A percentile compares a stretch with the other conserved stretches of the same genome.
Conservation (phyloP, 2,797 vertebrate species). For the Microchirus variegatus region DNA sequence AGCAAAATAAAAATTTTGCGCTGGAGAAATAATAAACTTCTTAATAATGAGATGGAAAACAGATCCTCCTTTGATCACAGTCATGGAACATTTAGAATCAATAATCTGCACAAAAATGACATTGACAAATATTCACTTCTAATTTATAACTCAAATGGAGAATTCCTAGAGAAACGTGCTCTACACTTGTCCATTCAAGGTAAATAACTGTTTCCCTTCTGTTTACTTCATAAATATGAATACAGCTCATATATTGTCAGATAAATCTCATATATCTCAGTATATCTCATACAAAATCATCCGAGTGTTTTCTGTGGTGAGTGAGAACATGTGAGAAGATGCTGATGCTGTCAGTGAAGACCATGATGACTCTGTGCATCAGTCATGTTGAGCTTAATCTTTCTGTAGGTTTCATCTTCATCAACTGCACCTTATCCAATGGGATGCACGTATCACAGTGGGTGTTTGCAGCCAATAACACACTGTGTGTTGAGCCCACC, state of each 20-base stretch:
- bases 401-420: conserved; percentile 21
- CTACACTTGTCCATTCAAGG: conserved; percentile 56
- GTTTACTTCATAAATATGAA: not conserved
- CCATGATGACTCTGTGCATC: too few species aligned
- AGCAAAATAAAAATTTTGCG: rapidly evolving
- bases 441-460: conserved; percentile 34
- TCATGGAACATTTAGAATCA: conserved; percentile 43
- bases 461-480: conserved; percentile 24
- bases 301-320: conserved; percentile 54
- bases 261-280: not conserved
- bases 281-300: not conserved
- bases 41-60: rapidly evolving
- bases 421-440: conserved; percentile 31
- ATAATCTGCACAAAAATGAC: conserved; percentile 24
- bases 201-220: conserved; percentile 5
- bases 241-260: not conserved
- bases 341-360: not conserved
- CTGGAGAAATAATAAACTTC: rapidly evolving
- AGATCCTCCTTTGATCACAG: conserved; percentile 27
- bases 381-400: not conserved
- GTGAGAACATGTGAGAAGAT: not conserved
- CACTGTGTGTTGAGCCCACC: conserved; percentile 35
- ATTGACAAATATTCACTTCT: conserved; percentile 9
- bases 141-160: rapidly evolving
- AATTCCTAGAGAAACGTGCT: rapidly evolving